Evolutionary conservation across 92 coral and sea anemone genomes (phyloP), one percentile per base, ranked within the genome.

Genomic region (Siderastrea radians): DNA sequence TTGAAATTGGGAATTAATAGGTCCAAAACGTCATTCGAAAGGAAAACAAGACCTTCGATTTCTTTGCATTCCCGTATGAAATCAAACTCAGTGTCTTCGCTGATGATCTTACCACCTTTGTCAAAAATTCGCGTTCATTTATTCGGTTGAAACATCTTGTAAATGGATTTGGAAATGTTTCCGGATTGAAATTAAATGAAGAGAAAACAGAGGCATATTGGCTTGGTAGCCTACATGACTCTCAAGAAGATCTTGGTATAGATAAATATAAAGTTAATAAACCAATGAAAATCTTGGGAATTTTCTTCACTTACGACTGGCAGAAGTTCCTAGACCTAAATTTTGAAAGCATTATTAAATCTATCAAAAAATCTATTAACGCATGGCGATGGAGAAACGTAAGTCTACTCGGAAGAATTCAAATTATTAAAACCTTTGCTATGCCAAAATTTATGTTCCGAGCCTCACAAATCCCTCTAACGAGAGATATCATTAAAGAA

Each of bases 271-370:
- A 19, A 4, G 63, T 81, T 50, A 71, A 82, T 57, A 68, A 82
- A 55, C 76, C 79, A 54, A 82, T 82, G 58, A 82, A 82, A 82
- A 82, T 82, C 14, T 19, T 71, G 49, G 79, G 78, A 17, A 82
- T 82, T 70, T 82, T 12, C 63, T 82, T 82, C 45, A 82, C 78
- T 12, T 69, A 69, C 16, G 57, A 82, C 86, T 70, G 46, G 49
- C 60, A 49, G 14, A 38, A 47, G 47, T 45, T 66, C 48, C 73
- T 19, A 52, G 72, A 66, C 47, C 45, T 66, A n/a, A 80, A 65
- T 57, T n/a, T n/a, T n/a, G n/a, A n/a, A n/a, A n/a, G n/a, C n/a
- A n/a, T n/a, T n/a, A n/a, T n/a, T n/a, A n/a, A n/a, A n/a, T n/a
- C n/a, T n/a, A n/a, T n/a, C n/a, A n/a, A n/a, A n/a, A n/a, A n/a